Conservation (phyloP, 2,113 vertebrate species). For the Orthonyx spaldingii region DNA sequence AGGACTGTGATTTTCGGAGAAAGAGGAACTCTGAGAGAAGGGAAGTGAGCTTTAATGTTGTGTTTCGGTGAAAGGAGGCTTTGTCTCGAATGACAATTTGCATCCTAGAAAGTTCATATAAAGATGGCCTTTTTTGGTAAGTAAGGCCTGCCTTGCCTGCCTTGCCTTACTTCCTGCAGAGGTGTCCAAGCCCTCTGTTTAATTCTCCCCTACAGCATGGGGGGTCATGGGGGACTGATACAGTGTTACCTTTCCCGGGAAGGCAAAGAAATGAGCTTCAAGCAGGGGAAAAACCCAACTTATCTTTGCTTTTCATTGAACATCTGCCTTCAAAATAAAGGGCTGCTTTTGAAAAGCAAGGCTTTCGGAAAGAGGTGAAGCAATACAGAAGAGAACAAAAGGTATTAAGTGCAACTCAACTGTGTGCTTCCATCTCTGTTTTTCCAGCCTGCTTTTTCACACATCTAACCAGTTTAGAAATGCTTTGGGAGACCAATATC, state of each 20-base stretch:
- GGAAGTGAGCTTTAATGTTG: background rate
- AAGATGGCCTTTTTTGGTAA: background rate
- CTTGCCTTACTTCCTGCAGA: background rate
- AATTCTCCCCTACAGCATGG: accelerated
- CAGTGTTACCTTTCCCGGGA: accelerated
- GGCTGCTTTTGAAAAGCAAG: background rate
- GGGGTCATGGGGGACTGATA: background rate
- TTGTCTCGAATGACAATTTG: background rate
- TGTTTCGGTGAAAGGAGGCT: background rate
- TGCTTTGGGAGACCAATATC: background rate
- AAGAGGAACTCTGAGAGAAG: background rate
- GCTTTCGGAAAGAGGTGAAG: background rate
- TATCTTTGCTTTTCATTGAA: background rate
- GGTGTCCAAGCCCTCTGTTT: background rate
- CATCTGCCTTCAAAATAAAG: background rate
- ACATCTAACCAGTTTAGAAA: background rate
- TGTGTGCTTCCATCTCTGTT: background rate
- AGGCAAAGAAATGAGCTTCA: background rate
- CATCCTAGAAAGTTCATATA: background rate
- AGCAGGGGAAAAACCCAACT: background rate
- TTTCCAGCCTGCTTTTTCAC: background rate
- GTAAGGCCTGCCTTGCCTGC: background rate
- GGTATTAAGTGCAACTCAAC: background rate
- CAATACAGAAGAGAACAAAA: background rate
- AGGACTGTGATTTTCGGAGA: background rate